These are phyloP conservation scores for Cataglyphis hispanica DNA, from an alignment of 1,140 invertebrate species.

Conservation along the genomic window DNA sequence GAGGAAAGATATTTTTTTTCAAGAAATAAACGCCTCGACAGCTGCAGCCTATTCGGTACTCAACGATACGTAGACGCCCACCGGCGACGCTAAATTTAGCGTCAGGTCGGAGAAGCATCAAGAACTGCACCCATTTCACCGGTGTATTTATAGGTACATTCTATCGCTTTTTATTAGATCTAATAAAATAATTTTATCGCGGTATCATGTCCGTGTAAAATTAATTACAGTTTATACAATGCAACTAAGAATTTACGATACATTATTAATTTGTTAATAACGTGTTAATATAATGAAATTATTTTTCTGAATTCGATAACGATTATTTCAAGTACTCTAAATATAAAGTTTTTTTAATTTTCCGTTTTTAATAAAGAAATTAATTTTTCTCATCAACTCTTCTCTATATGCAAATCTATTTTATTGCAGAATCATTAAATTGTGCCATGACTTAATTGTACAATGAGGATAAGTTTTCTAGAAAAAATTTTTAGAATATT, in stretches of 20 bases:
- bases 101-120: slow-evolving; percentile 70
- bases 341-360: slow-evolving; percentile 4
- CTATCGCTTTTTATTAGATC: slow-evolving; percentile 38
- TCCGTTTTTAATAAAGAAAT: slow-evolving; percentile 13
- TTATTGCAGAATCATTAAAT: slow-evolving; percentile 6
- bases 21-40: slow-evolving; percentile 67
- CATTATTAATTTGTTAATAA: not conserved
- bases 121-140: slow-evolving; percentile 46
- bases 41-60: slow-evolving; percentile 77
- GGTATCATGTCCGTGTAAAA: not conserved
- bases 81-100: slow-evolving; percentile 83
- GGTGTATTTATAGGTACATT: slow-evolving; percentile 48
- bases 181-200: slow-evolving; percentile 39
- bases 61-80: slow-evolving; percentile 76
- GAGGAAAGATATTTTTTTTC: slow-evolving; percentile 68
- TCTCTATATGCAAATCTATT: too few species aligned
- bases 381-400: not conserved
- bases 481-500: not conserved
- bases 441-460: not conserved
- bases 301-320: not conserved
- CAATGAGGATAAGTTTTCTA: not conserved
- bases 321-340: slow-evolving; percentile 9
- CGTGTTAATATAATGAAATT: not conserved
- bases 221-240: not conserved
- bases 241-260: not conserved